Conservation (phyloP, 2,113 vertebrate genomes). For the Deroptyus accipitrinus region DNA sequence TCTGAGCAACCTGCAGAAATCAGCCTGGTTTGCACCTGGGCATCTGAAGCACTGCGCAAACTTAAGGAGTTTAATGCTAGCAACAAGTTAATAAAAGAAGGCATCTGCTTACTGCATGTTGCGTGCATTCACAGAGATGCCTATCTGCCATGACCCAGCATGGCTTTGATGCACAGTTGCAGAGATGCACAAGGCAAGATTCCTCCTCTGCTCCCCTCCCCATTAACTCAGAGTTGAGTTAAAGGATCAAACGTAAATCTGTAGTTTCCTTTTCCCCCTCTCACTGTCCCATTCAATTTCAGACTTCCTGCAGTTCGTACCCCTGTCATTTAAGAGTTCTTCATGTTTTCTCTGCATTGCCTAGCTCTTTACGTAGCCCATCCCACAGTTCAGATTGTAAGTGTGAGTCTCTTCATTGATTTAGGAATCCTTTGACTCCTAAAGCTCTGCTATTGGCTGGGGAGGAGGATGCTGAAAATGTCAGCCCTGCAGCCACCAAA, state of each 20-base stretch:
- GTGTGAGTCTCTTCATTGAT: neutral
- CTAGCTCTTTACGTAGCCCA: neutral
- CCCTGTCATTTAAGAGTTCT: neutral
- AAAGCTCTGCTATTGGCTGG: neutral
- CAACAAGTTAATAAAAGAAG: neutral
- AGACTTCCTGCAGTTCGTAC: neutral
- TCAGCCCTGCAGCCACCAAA: neutral
- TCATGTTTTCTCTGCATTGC: neutral
- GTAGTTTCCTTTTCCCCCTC: neutral
- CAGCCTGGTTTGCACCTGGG: neutral
- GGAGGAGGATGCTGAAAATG: neutral
- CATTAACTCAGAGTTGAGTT: neutral
- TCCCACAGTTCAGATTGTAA: neutral
- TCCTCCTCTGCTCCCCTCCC: neutral
- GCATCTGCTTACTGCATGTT: neutral
- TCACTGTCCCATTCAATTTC: neutral
- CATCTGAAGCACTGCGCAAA: neutral
- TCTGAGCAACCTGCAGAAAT: conserved; percentile 60
- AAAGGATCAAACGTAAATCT: neutral
- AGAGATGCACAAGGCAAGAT: neutral
- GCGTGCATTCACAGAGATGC: rapidly evolving
- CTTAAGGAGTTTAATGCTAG: neutral
- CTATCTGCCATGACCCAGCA: neutral
- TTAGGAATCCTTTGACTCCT: neutral
- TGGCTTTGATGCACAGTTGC: neutral